These are phyloP conservation scores for Hylaeus anthracinus DNA, from an alignment of 1,140 invertebrate species.

Conservation along the genomic window DNA sequence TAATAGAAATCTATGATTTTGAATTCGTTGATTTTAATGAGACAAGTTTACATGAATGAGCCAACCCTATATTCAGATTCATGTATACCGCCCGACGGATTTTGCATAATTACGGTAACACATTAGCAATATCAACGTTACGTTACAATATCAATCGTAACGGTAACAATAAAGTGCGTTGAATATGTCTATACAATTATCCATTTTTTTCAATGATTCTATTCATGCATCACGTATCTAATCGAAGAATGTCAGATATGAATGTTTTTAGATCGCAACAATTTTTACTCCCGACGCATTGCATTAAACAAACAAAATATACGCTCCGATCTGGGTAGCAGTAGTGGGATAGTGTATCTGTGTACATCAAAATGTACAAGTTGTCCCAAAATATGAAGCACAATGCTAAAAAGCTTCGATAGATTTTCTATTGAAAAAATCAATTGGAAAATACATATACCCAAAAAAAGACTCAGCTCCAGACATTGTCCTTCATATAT, in stretches of 20 bases:
- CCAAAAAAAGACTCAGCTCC: neutral
- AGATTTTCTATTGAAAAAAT: too few species aligned
- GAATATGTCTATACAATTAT: neutral
- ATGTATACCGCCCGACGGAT: neutral
- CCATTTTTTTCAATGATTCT: too few species aligned
- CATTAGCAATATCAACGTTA: neutral
- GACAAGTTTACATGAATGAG: too few species aligned
- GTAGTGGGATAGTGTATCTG: conserved; percentile 12
- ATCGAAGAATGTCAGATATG: neutral
- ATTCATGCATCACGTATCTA: neutral
- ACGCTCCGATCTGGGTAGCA: neutral
- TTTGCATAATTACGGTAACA: neutral
- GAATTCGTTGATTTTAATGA: too few species aligned
- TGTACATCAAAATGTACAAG: neutral
- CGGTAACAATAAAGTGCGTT: neutral
- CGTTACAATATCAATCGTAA: neutral
- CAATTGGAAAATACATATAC: too few species aligned
- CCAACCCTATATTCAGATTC: neutral
- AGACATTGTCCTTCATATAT: too few species aligned
- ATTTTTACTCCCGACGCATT: neutral
- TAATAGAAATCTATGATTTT: too few species aligned
- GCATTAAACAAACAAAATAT: neutral
- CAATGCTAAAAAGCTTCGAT: too few species aligned
- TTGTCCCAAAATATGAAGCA: neutral
- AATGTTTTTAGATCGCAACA: neutral